Conservation (phyloP, 2,113 vertebrate genomes). For the Albula goreensis region DNA sequence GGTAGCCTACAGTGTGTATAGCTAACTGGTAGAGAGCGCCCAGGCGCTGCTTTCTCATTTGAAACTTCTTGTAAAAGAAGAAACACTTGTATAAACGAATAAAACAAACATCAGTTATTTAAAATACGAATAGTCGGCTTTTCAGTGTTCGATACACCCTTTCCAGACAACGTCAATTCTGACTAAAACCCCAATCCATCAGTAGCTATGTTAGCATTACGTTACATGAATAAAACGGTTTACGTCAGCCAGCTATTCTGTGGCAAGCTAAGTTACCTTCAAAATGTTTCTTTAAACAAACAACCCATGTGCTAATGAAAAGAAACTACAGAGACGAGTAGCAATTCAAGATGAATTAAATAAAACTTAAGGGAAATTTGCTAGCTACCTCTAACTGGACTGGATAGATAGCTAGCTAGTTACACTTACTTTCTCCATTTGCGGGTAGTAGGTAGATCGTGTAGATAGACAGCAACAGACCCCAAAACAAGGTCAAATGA, state of each 20-base stretch:
- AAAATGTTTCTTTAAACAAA: background rate
- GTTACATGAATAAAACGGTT: background rate
- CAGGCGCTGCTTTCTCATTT: background rate
- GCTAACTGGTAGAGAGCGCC: background rate
- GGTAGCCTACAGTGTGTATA: background rate
- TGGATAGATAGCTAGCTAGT: background rate
- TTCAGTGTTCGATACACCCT: background rate
- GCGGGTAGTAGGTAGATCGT: conserved; percentile 77
- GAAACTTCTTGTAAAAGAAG: background rate
- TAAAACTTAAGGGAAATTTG: background rate
- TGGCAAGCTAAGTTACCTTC: no score
- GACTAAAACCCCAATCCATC: background rate
- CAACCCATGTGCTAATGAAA: background rate
- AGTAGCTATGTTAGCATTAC: background rate
- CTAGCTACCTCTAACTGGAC: background rate
- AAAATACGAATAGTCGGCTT: no score
- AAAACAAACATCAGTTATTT: no score
- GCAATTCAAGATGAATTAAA: background rate
- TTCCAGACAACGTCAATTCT: background rate
- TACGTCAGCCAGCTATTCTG: background rate
- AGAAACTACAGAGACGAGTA: background rate
- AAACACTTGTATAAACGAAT: background rate
- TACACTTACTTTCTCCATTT: conserved; percentile 86
- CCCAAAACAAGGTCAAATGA: conserved; percentile 84
- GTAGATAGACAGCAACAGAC: conserved; percentile 76